Base-by-base conservation (phyloP, 1,140 invertebrate genomes). In the Planococcus citri region DNA sequence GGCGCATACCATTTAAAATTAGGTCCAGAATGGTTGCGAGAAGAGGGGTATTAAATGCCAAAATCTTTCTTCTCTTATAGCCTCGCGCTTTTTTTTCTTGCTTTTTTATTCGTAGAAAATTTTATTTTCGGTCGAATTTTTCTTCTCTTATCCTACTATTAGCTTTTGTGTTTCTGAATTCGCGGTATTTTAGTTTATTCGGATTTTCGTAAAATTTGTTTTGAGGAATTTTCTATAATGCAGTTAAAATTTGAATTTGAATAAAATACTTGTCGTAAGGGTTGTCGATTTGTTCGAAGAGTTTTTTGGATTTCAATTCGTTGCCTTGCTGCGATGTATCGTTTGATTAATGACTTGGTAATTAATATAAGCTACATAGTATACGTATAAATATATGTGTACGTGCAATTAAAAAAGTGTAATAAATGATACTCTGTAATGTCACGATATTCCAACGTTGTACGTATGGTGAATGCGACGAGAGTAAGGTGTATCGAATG, bases 1-100 rank as follows among this genome's bases (percentile, higher is more conserved):
- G 60, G 60, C 60, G 60, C 60, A 64, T 64, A 64, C 60, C 21
- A 64, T 64, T 64, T 64, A 64, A 64, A 64, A 64, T 64, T 64
- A 64, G 60, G 60, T 64, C 60, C 60, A 25, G 60, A 20, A 25
- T 20, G 22, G 60, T 25, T 25, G 17, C 4, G 25, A 25, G 22
- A 25, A 64, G 60, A 14, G 21, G 51, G 60, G 60, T 27, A 64
- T 64, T 25, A 64, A 64, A 25, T 27, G 60, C 60, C 60, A 64
- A 25, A 64, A 64, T 64, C 60, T 64, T 64, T 24, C 25, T 17
- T 64, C 25, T 64, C 22, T 25, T 17, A 64, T 64, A 20, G 57
- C 20, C 60, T 2, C 21, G 20, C 21, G 6, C 17, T 20, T 64
- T 64, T 64, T 64, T 25, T 64, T 27, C 20, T 64, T 22, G 60